These are phyloP conservation scores for Homarus gammarus DNA, from an alignment of 2,888 invertebrate genomes.

Conservation along the genomic window DNA sequence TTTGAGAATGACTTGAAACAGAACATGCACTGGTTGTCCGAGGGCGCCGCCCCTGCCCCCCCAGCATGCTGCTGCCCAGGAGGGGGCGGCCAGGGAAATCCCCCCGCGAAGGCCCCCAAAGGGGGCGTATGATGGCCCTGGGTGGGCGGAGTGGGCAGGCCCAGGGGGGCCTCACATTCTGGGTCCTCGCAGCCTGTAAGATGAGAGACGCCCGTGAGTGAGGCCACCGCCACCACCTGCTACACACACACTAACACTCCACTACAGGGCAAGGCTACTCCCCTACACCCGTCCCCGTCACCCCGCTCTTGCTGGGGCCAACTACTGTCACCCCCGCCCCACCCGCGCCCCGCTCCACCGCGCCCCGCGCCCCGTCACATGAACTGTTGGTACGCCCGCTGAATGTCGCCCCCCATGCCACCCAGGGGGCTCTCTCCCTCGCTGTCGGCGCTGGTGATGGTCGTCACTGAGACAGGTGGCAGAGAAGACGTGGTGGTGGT, in stretches of 20 bases:
- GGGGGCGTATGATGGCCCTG: slow-evolving; percentile 57
- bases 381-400: slow-evolving; percentile 59
- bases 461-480: slow-evolving; percentile 17
- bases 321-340: not conserved
- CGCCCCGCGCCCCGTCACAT: slow-evolving; percentile 63
- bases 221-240: slow-evolving; percentile 40
- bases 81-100: slow-evolving; percentile 67
- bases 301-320: not conserved
- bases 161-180: slow-evolving; percentile 59
- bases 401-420: slow-evolving; percentile 44
- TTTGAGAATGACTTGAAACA: slow-evolving; percentile 75
- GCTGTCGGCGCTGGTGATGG: slow-evolving; percentile 15
- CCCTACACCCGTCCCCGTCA: slow-evolving; percentile 19
- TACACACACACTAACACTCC: slow-evolving; percentile 61
- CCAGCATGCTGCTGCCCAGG: slow-evolving; percentile 47
- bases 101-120: slow-evolving; percentile 56
- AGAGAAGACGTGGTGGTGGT: slow-evolving; percentile 13
- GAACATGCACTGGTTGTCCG: slow-evolving; percentile 75
- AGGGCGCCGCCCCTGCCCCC: slow-evolving; percentile 58
- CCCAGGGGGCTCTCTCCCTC: slow-evolving; percentile 35
- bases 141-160: slow-evolving; percentile 52
- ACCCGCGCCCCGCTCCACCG: not conserved
- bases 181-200: slow-evolving; percentile 71
- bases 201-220: slow-evolving; percentile 69
- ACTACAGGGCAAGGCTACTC: slow-evolving; percentile 54